Evolutionary conservation across 2,888 invertebrate species (phyloP).

Genomic region (Drosophila villosipedis): DNA sequence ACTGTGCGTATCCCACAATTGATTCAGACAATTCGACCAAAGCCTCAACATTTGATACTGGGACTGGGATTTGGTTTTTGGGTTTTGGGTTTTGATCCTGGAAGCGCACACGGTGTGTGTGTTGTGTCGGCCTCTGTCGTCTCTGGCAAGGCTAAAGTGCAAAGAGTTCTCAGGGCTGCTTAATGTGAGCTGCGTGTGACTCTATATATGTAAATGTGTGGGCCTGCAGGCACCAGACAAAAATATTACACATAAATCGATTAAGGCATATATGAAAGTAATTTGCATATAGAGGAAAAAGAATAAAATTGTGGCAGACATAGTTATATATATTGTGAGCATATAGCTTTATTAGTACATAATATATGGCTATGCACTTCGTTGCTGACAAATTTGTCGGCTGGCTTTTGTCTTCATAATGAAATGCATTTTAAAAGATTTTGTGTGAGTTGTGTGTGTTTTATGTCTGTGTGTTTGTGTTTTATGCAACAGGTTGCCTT

Average conservation of each 20-base stretch:
- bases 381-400: slow-evolving; percentile 35
- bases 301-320: no score
- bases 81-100: background rate
- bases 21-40: slow-evolving; percentile 74
- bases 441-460: slow-evolving; percentile 41
- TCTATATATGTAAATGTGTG: background rate
- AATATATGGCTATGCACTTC: background rate
- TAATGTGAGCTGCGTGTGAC: slow-evolving; percentile 23
- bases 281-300: background rate
- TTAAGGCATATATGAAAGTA: background rate
- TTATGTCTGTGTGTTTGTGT: slow-evolving; percentile 36
- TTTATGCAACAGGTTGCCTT: slow-evolving; percentile 72
- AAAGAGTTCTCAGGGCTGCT: slow-evolving; percentile 57
- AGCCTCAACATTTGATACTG: slow-evolving; percentile 26
- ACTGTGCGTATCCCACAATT: slow-evolving; percentile 78
- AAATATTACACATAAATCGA: slow-evolving; percentile 12
- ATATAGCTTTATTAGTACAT: background rate
- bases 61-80: background rate
- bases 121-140: slow-evolving; percentile 18
- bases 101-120: slow-evolving; percentile 18
- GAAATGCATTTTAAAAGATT: slow-evolving; percentile 68
- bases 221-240: slow-evolving; percentile 20
- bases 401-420: slow-evolving; percentile 44
- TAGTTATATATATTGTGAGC: background rate
- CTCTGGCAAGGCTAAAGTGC: slow-evolving; percentile 61